Percentiles rank a stretch among this genome's conserved stretches.
Conservation (phyloP, 2,888 invertebrate species). For the Mactromeris polynyma region DNA sequence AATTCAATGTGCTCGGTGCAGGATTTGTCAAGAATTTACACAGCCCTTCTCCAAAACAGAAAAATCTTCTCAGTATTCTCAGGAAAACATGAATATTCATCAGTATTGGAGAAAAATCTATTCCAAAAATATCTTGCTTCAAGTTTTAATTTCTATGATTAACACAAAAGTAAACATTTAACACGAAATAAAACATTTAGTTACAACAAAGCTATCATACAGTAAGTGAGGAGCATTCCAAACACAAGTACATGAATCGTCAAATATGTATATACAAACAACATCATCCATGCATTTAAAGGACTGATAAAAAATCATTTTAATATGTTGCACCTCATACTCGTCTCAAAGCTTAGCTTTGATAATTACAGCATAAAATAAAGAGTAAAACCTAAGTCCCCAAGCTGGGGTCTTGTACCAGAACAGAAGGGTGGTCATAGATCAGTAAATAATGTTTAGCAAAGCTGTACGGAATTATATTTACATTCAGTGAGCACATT, state of each 20-base stretch:
- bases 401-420: neutral
- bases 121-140: neutral
- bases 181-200: neutral
- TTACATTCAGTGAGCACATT: no score
- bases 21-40: neutral
- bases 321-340: neutral
- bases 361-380: neutral
- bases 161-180: slow-evolving; percentile 8
- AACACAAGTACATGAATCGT: neutral
- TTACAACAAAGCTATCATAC: slow-evolving; percentile 17
- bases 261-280: neutral
- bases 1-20: neutral
- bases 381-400: neutral
- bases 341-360: neutral
- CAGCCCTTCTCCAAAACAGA: neutral
- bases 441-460: no score
- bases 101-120: neutral
- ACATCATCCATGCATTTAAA: neutral
- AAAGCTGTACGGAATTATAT: no score
- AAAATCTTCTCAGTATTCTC: neutral
- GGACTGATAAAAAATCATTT: slow-evolving; percentile 10
- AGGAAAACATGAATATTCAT: neutral
- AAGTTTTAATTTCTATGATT: slow-evolving; percentile 11
- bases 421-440: no score
- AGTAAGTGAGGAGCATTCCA: slow-evolving; percentile 4